Base-by-base conservation (phyloP, 1,140 invertebrate species). In the Brevipalpus yothersi region DNA sequence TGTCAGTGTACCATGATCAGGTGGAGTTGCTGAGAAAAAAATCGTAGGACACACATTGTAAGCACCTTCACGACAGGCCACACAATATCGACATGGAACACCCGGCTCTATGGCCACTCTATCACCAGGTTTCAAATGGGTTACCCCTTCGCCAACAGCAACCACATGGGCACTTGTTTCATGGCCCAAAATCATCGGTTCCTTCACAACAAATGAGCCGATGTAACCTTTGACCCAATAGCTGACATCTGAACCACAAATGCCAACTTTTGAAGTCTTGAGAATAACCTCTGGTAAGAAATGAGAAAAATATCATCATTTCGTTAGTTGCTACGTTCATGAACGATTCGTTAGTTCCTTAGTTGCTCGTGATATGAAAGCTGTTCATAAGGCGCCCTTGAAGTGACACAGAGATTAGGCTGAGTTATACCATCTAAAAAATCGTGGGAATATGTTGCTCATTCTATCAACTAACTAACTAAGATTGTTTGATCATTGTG, bases 171-270 rank as follows among this genome's bases (percentile, higher is more conserved):
- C 88, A 4, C 85, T 79, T 3, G 86, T 78, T 72, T 92, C 88
- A 68, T 92, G 87, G 1, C 87, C 87, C 66, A 92, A 81, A 49
- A 91, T 77, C 85, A 92, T 90, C 13, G 87, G 86, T 63, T 79
- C 72, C 54, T 79, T 77, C 0, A 92, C 75, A 13, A 89, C 73
- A 67, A 88, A 92, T 65, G 82, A 76, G 0, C 83, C 87, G 68
- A 91, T 91, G 21, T 76, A 68, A 15, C 91, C 91, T 63, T 80
- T 68, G 7, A 80, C 78, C 70, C 87, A 80, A 72, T 93, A 95
- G 69, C 92, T 86, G 7, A 95, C 84, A 72, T 95, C 90, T 0
- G 89, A 94, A 0, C 91, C 92, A 71, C 92, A 97, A 64, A 97
- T 95, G 47, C 91, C 91, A 54, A 95, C 88, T 63, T 81, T 80